Evolutionary conservation across 1,140 invertebrate genomes (phyloP), one percentile per base, ranked within the genome.

Genomic region (Mercenaria mercenaria): DNA sequence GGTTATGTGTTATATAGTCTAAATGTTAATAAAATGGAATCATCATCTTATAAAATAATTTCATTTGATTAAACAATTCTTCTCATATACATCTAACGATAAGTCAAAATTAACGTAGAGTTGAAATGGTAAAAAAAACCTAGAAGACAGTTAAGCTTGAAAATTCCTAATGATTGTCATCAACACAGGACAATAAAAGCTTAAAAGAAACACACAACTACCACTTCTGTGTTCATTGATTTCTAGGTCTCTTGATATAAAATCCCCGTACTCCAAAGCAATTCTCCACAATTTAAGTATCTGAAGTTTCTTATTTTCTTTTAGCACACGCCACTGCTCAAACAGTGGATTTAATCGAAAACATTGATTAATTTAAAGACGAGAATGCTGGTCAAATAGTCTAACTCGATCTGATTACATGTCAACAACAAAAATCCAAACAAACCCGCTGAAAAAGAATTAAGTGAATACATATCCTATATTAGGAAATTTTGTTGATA

Each of bases 351-450:
- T 34, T 41, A 72, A 72, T 37, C 67, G 67, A 39, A 37, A 3
- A 39, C 34, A 72, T 72, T 72, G 67, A 72, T 72, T 72, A 39
- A 20, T 72, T 72, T 39, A 72, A 72, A 72, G 67, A 72, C 39
- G 67, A 39, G 34, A 39, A 72, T 39, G 26, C 67, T 72, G 67
- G 34, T 72, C 37, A 72, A 72, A 72, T n/a, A 72, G 34, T 39
- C 67, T 39, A 41, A 41, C 67, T 39, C 39, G 67, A 72, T 72
- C 67, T 39, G 32, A 37, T 72, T 72, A 72, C 67, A 39, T 37
- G 67, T 41, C 37, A 72, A 72, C 37, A 72, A 72, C 34, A 29
- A 72, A 39, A 64, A 72, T 15, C 23, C 67, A 72, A 72, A 72
- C 67, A 72, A 72, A 39, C 67, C 37, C 37, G 37, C 29, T 39